Percentiles rank a stretch among this genome's conserved stretches.
Conservation (phyloP, 2,113 vertebrate species). For the Osmerus mordax region DNA sequence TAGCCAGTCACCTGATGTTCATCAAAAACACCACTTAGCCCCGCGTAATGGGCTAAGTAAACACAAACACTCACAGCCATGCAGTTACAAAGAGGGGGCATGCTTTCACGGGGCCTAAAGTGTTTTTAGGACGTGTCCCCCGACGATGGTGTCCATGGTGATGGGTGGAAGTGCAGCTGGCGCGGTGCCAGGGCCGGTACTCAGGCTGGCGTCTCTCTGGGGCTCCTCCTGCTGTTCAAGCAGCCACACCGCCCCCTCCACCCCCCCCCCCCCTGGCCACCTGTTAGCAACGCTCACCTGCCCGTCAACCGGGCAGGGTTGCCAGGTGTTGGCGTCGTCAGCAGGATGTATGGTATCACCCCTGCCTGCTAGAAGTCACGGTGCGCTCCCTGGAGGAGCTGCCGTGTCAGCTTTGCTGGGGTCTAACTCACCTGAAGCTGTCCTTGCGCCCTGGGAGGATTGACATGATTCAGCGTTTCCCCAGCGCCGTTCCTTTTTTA, state of each 20-base stretch:
- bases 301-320: too few relatives aligned
- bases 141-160: constrained; percentile 14
- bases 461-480: too few relatives aligned
- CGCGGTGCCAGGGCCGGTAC: constrained; percentile 1
- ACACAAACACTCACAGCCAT: constrained; percentile 11
- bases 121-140: constrained; percentile 15
- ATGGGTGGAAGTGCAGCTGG: constrained; percentile 36
- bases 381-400: neutral
- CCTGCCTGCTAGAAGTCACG: neutral
- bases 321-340: neutral
- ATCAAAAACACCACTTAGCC: neutral
- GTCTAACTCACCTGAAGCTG: too few relatives aligned
- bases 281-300: neutral
- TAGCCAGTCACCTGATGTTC: neutral
- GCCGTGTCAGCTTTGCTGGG: neutral
- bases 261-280: neutral
- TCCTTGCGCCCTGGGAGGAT: too few relatives aligned
- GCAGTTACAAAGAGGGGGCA: constrained; percentile 9
- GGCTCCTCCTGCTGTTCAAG: constrained; percentile 34
- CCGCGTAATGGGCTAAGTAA: constrained; percentile 1
- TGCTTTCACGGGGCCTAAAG: neutral
- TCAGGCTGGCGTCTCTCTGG: constrained; percentile 39
- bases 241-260: neutral
- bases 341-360: neutral
- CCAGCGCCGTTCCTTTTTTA: too few relatives aligned